Conservation (phyloP, 2,888 invertebrate species). For the Aelia acuminata region DNA sequence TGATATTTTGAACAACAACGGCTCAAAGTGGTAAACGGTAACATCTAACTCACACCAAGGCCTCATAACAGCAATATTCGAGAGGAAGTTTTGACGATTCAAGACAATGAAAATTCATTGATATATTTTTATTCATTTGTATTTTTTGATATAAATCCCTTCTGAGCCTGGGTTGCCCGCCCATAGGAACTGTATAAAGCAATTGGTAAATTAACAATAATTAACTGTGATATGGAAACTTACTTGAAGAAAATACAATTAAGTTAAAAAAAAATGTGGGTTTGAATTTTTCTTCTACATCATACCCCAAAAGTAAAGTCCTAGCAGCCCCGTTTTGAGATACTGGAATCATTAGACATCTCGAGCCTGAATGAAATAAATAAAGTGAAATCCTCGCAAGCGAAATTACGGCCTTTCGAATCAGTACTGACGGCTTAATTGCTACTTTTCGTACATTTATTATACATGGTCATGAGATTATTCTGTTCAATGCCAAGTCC, state of each 20-base stretch:
- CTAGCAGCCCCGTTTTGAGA: neutral
- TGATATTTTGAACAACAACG: neutral
- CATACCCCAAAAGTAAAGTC: neutral
- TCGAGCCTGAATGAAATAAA: neutral
- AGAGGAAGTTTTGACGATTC: too few species aligned
- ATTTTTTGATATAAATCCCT: too few species aligned
- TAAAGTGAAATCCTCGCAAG: neutral
- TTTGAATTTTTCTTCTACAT: neutral
- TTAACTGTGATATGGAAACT: neutral
- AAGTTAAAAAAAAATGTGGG: neutral
- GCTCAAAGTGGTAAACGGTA: neutral
- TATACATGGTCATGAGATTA: neutral
- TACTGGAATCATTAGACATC: neutral
- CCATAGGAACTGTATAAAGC: too few species aligned
- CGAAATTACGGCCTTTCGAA: neutral
- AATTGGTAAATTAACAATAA: neutral
- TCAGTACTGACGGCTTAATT: neutral
- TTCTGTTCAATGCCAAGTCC: neutral
- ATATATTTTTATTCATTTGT: too few species aligned
- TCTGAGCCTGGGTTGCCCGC: too few species aligned
- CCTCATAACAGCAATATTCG: too few species aligned
- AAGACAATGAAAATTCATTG: too few species aligned
- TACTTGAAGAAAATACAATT: neutral
- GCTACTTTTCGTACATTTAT: neutral
- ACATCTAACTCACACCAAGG: neutral